Conservation (phyloP, 2,888 invertebrate genomes). For the Monoplex corrugatus region DNA sequence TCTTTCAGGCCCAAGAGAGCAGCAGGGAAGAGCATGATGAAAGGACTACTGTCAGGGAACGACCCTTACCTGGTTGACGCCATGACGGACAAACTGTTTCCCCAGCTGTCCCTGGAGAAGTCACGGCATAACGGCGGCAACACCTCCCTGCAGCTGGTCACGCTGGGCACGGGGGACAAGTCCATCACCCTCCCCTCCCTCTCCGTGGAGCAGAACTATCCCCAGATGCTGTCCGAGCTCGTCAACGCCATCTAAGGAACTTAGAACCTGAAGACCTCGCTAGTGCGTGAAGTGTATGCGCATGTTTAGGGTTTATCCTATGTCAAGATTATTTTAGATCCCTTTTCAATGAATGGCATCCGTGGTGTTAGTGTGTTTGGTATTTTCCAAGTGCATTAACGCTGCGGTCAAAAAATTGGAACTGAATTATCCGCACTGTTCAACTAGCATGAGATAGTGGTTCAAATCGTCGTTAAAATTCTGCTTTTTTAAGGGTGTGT, state of each 20-base stretch:
- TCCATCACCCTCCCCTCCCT: conserved; percentile 81
- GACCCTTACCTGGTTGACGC: conserved; percentile 83
- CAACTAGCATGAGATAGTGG: too few species aligned
- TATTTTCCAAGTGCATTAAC: too few species aligned
- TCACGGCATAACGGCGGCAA: conserved; percentile 64
- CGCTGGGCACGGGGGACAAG: conserved; percentile 81
- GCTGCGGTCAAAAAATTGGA: too few species aligned
- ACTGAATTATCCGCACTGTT: too few species aligned
- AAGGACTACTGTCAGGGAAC: conserved; percentile 80
- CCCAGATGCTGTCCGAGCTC: conserved; percentile 83
- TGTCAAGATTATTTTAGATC: too few species aligned
- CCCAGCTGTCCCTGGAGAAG: conserved; percentile 79
- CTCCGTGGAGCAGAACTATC: conserved; percentile 83
- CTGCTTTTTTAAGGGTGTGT: too few species aligned
- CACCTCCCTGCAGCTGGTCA: conserved; percentile 79
- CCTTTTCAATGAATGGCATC: too few species aligned
- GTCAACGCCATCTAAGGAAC: conserved; percentile 81
- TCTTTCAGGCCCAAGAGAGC: conserved; percentile 67
- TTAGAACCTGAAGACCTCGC: too few species aligned
- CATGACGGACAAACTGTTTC: conserved; percentile 81
- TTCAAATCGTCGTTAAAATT: too few species aligned
- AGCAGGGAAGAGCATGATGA: conserved; percentile 64
- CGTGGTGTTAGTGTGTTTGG: too few species aligned
- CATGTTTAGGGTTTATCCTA: too few species aligned
- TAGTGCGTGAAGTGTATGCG: too few species aligned